A percentile compares a stretch with the other conserved stretches of the same genome.
Evolutionary conservation across 1,140 invertebrate species (phyloP).

Genomic region (Batillaria attramentaria): DNA sequence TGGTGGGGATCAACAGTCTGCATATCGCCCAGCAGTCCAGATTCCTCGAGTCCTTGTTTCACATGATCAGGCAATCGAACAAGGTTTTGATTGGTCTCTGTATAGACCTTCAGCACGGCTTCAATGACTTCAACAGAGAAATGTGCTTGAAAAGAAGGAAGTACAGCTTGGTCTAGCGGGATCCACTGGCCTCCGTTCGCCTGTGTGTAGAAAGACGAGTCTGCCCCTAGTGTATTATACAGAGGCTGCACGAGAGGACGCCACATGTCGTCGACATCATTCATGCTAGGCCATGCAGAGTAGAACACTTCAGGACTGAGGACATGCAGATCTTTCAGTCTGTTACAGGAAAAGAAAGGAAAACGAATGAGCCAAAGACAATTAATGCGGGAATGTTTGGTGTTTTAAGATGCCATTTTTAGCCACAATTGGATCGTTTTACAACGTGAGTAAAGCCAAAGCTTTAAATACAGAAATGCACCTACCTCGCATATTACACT

Average conservation of each 20-base stretch:
- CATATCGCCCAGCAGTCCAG: neutral
- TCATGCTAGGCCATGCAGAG: constrained; percentile 31
- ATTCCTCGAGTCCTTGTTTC: neutral
- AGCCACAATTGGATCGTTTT: neutral
- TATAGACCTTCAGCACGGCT: constrained; percentile 25
- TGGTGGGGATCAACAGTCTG: neutral
- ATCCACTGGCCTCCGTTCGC: constrained; percentile 2
- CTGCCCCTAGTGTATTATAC: neutral
- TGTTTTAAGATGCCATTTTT: neutral
- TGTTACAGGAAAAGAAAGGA: neutral
- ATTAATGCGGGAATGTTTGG: neutral
- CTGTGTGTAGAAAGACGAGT: constrained; percentile 8
- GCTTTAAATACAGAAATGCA: neutral
- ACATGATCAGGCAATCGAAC: constrained; percentile 22
- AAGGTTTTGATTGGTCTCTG: neutral
- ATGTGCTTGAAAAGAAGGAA: neutral
- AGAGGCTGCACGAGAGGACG: constrained; percentile 32
- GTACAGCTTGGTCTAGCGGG: neutral
- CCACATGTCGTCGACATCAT: constrained; percentile 41
- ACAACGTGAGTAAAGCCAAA: neutral
- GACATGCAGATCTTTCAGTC: neutral
- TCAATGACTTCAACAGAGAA: constrained; percentile 1
- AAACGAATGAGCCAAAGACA: no score
- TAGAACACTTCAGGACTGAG: constrained; percentile 25
- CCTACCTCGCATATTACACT: neutral